Base-by-base conservation (phyloP, 1,140 invertebrate genomes). In the Sminthurinus signatus region DNA sequence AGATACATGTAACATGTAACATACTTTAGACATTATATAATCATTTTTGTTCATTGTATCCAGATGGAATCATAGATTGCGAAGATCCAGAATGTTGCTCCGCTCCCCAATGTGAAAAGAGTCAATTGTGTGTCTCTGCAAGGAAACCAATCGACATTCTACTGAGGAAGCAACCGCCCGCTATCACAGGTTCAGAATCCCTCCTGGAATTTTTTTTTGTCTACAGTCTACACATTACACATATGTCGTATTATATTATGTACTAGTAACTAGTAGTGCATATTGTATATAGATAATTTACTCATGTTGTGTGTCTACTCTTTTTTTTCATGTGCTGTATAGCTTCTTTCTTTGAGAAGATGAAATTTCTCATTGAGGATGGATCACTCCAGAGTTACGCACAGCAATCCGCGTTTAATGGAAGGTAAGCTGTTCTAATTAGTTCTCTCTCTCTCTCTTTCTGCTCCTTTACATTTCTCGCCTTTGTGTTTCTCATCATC, bases 351-450 rank as follows among this genome's bases (percentile, higher is more conserved):
- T 98, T 96, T 76, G 93, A 98, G 76, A 86, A 93, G 74, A 96
- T 97, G 89, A 91, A 93, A 75, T 99, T 98, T 79, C 81, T 99
- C 43, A 96, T 98, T 69, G 93, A 98, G 78, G 93, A 96, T 76
- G 92, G 93, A 75, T 96, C 93, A 78, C 84, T 98, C 19, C 96
- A 98, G 78, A 94, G 91, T 76, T 98, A 97, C 77, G 93, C 94
- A 19, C 86, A 91, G 67, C 85, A 88, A 72, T 90, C 93, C 73
- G 90, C 89, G 5, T 98, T 98, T 79, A 96, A 97, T 79, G 91
- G 96, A 81, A 97, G 91, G 95, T 97, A 85, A 83, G 85, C 19
- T 31, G 46, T 5, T 50, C 28, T 60, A n/a, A 60, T n/a, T 52
- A 52, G 27, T 14, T 28, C 54, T 21, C 21, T 36, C 50, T 51